phyloP scores from a whole-genome alignment of 2,113 vertebrate species.

The Azemiops feae region DNA sequence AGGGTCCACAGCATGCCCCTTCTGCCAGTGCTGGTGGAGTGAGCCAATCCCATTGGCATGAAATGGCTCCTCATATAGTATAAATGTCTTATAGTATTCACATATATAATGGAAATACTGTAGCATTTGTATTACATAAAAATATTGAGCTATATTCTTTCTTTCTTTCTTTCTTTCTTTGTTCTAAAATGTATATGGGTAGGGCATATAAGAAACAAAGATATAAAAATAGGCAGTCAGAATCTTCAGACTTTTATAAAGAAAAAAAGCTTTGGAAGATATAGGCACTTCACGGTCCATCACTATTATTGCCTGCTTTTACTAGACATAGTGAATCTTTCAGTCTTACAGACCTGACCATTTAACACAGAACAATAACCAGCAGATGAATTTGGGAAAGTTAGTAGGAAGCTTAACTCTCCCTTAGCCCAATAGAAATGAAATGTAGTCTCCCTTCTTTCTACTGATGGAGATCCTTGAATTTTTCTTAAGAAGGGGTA shows the following conservation, averaged over 20 bases:
- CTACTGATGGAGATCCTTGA: background rate
- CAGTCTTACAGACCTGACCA: background rate
- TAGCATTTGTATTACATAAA: no score
- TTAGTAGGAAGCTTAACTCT: constrained; percentile 25
- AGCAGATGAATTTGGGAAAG: constrained; percentile 3
- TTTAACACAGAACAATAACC: constrained; percentile 24
- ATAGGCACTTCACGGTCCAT: background rate
- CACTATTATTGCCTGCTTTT: background rate
- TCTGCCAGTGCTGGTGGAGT: no score
- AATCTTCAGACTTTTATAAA: background rate
- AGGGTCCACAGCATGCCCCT: no score
- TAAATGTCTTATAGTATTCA: background rate
- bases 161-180: background rate
- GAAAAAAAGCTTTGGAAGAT: background rate
- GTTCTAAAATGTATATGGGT: background rate
- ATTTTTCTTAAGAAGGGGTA: constrained; percentile 11
- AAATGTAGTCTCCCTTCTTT: background rate
- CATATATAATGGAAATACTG: background rate
- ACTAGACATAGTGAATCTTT: background rate
- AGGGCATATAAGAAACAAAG: background rate
- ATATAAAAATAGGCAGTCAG: background rate
- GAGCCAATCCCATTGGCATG: no score
- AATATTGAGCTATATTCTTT: no score
- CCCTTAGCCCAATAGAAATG: constrained; percentile 3
- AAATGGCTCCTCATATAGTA: no score